These are phyloP conservation scores for Pocillopora damicornis DNA, from an alignment of 64 coral and sea anemone species.

Conservation along the genomic window DNA sequence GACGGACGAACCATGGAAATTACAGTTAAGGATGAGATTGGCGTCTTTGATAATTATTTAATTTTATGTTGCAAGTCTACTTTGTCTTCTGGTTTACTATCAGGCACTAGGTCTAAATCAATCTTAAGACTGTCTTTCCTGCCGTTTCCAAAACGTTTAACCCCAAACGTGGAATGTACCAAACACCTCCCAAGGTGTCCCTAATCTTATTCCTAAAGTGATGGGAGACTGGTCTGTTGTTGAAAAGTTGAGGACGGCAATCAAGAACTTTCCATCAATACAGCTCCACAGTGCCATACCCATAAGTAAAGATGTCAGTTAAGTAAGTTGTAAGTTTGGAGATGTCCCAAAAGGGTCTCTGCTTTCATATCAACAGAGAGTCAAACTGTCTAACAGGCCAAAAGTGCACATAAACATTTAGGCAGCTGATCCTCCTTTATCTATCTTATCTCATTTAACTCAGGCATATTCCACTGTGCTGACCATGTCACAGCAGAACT, in stretches of 20 bases:
- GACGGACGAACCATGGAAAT: neutral
- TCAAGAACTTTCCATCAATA: neutral
- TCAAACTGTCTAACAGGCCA: neutral
- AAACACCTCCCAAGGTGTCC: neutral
- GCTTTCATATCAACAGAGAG: neutral
- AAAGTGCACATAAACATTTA: constrained; percentile 8
- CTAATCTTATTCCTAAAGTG: neutral
- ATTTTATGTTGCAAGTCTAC: neutral
- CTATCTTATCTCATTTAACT: neutral
- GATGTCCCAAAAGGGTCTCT: neutral
- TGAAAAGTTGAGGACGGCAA: neutral
- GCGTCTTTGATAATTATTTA: neutral
- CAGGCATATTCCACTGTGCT: neutral
- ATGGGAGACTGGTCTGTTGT: constrained; percentile 18
- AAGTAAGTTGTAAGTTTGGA: constrained; percentile 11
- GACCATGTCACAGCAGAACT: neutral
- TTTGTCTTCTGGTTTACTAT: constrained; percentile 19
- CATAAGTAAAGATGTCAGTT: neutral
- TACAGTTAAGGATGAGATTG: neutral
- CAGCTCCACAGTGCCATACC: constrained; percentile 13
- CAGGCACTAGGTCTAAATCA: neutral
- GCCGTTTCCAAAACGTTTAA: neutral
- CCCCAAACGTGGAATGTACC: constrained; percentile 28
- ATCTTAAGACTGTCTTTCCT: constrained; percentile 2
- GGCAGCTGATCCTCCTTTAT: neutral